phyloP scores from a whole-genome alignment of 2,888 invertebrate genomes.

The Hirtodrosophila confusa region DNA sequence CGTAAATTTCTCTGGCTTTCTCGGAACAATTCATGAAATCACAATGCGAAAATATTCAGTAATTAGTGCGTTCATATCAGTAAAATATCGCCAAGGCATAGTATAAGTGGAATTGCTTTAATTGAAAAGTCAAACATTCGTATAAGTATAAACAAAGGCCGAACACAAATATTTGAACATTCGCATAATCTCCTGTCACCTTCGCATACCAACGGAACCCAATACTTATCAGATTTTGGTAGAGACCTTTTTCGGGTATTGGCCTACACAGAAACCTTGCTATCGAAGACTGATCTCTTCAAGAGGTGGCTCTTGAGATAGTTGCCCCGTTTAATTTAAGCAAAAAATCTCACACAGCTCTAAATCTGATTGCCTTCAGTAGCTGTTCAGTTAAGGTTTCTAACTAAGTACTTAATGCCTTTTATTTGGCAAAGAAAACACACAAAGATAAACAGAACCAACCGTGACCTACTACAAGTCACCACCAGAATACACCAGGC shows the following conservation, averaged over 20 bases:
- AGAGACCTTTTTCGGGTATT: neutral
- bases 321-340: neutral
- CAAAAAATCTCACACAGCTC: neutral
- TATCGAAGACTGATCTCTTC: conserved; percentile 25
- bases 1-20: conserved; percentile 40
- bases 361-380: conserved; percentile 5
- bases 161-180: conserved; percentile 15
- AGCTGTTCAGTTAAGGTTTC: neutral
- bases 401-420: conserved; percentile 7
- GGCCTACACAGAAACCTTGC: conserved; percentile 5
- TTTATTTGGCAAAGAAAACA: conserved; percentile 24
- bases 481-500: neutral
- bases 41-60: conserved; percentile 48
- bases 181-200: conserved; percentile 19
- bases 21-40: conserved; percentile 61
- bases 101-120: conserved; percentile 37
- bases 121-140: conserved; percentile 21
- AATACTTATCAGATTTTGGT: conserved; percentile 15
- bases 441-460: conserved; percentile 30
- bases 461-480: conserved; percentile 63
- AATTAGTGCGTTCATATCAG: conserved; percentile 47
- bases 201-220: conserved; percentile 8
- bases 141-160: conserved; percentile 4
- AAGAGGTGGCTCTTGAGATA: conserved; percentile 8
- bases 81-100: conserved; percentile 29